These are phyloP conservation scores for Priocnemis perturbator DNA, from an alignment of 2,888 invertebrate genomes.

Conservation along the genomic window DNA sequence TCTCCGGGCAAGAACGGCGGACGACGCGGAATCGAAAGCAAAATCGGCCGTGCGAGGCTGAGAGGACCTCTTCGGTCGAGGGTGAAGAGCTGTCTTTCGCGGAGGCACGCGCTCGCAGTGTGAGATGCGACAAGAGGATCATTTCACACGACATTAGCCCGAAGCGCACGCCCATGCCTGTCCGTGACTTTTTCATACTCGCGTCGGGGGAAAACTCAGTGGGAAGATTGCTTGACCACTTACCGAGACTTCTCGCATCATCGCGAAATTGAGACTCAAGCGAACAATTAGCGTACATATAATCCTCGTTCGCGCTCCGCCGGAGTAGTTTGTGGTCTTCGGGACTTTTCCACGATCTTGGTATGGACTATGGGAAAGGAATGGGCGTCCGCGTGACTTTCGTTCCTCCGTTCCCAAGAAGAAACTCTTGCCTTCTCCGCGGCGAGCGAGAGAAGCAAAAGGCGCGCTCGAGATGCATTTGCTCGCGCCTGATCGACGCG, in stretches of 20 bases:
- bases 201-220: no score
- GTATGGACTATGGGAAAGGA: constrained; percentile 59
- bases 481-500: background rate
- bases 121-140: no score
- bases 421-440: constrained; percentile 53
- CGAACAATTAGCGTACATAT: no score
- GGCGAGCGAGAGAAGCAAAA: constrained; percentile 16
- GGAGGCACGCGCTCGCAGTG: no score
- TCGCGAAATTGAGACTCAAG: no score
- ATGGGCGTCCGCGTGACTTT: constrained; percentile 58
- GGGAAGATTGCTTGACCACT: no score
- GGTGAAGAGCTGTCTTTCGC: no score
- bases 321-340: no score
- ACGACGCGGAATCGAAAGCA: constrained; percentile 37
- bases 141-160: no score
- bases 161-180: background rate
- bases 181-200: no score
- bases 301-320: no score
- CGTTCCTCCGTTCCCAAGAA: constrained; percentile 57
- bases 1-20: constrained; percentile 28
- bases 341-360: constrained; percentile 47
- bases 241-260: no score
- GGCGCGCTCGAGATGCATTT: constrained; percentile 24
- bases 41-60: constrained; percentile 33
- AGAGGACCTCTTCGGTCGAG: constrained; percentile 21